These are phyloP conservation scores for Invenusta paracnida DNA, from an alignment of 2,888 invertebrate species.

Conservation along the genomic window DNA sequence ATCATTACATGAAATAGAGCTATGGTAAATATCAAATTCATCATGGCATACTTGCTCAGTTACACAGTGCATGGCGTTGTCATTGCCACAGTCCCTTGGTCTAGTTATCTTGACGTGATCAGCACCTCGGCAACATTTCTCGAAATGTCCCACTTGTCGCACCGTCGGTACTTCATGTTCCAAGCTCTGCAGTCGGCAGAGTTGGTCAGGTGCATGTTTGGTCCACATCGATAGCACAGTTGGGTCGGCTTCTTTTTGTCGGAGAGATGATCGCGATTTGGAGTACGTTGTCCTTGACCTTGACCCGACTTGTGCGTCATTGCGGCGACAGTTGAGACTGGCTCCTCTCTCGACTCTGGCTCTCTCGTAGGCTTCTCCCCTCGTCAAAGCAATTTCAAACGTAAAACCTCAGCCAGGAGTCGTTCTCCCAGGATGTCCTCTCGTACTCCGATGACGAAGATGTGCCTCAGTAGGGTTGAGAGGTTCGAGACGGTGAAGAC, in stretches of 20 bases:
- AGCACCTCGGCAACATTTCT: too few relatives aligned
- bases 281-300: too few relatives aligned
- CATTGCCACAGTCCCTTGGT: not conserved
- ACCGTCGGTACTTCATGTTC: not conserved
- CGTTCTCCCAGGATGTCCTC: not conserved
- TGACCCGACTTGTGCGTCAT: not conserved
- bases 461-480: not conserved
- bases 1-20: too few relatives aligned
- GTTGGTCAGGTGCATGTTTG: not conserved
- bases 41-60: too few relatives aligned
- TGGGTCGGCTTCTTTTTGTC: too few relatives aligned
- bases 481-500: not conserved
- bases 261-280: too few relatives aligned
- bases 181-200: not conserved
- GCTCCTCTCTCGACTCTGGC: not conserved
- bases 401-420: too few relatives aligned
- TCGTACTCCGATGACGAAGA: not conserved
- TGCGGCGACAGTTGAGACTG: too few relatives aligned
- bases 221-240: too few relatives aligned
- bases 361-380: not conserved
- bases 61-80: not conserved
- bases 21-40: not conserved
- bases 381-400: too few relatives aligned
- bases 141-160: not conserved
- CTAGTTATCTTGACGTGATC: not conserved